Evolutionary conservation across 2,888 invertebrate species (phyloP).

Genomic region (Omphaloscelis lunosa): DNA sequence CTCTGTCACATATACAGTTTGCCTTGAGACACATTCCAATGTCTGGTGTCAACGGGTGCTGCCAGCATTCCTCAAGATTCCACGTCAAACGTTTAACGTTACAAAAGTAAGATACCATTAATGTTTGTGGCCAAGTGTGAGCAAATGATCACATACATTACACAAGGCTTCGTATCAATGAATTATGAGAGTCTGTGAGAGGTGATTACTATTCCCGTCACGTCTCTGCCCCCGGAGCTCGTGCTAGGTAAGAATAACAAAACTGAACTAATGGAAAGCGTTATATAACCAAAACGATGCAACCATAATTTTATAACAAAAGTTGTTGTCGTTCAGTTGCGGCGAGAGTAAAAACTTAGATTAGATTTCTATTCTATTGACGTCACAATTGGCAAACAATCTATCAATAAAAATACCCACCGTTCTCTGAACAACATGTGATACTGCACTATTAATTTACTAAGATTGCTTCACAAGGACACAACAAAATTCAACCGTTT

Average conservation of each 20-base stretch:
- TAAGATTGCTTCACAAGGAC: background rate
- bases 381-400: background rate
- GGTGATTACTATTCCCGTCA: slow-evolving; percentile 2
- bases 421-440: background rate
- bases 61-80: background rate
- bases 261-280: background rate
- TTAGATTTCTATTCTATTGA: background rate
- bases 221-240: background rate
- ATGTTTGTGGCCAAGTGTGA: background rate
- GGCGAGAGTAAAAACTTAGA: background rate
- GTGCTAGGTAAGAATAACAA: background rate
- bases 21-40: background rate
- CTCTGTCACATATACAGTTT: background rate
- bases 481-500: background rate
- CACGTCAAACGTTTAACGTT: background rate
- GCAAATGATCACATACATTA: background rate
- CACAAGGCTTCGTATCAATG: background rate
- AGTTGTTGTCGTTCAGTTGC: background rate
- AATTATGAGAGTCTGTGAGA: background rate
- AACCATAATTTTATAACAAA: background rate
- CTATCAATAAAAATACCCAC: background rate
- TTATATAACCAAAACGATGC: background rate
- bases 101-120: background rate
- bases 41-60: no score
- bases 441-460: background rate